A percentile compares a stretch with the other conserved stretches of the same genome.
Conservation (phyloP, 2,888 invertebrate genomes). For the Drosophila seclusa region DNA sequence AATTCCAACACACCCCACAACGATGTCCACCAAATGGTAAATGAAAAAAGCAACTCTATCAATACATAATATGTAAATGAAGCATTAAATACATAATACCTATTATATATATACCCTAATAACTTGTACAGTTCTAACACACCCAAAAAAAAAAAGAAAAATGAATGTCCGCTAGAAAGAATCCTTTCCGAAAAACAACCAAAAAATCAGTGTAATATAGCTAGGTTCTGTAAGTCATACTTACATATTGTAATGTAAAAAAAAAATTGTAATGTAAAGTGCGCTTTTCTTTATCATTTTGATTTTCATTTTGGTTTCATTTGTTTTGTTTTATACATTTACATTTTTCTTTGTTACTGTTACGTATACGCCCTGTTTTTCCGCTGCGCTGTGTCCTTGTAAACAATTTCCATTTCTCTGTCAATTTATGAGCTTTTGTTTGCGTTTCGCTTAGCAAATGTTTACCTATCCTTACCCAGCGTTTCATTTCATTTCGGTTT, state of each 20-base stretch:
- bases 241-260: conserved; percentile 55
- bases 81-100: conserved; percentile 51
- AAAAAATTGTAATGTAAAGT: conserved; percentile 66
- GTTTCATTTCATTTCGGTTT: conserved; percentile 44
- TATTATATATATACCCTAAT: conserved; percentile 28
- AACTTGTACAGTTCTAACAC: conserved; percentile 53
- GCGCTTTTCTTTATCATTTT: conserved; percentile 58
- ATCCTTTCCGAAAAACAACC: conserved; percentile 13
- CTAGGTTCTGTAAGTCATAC: conserved; percentile 61
- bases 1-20: conserved; percentile 31
- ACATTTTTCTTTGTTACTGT: conserved; percentile 26
- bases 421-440: conserved; percentile 77
- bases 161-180: conserved; percentile 36
- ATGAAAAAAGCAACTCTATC: conserved; percentile 68
- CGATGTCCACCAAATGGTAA: conserved; percentile 66
- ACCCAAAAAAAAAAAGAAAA: conserved; percentile 15
- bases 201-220: conserved; percentile 62
- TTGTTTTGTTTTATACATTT: conserved; percentile 16
- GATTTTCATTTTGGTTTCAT: conserved; percentile 22
- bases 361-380: conserved; percentile 68
- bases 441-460: conserved; percentile 77
- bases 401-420: conserved; percentile 66
- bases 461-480: conserved; percentile 56
- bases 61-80: conserved; percentile 55
- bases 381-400: conserved; percentile 61